A percentile compares a stretch with the other conserved stretches of the same genome.
Conservation (phyloP, 2,113 vertebrate species). For the Sakesphorus luctuosus region DNA sequence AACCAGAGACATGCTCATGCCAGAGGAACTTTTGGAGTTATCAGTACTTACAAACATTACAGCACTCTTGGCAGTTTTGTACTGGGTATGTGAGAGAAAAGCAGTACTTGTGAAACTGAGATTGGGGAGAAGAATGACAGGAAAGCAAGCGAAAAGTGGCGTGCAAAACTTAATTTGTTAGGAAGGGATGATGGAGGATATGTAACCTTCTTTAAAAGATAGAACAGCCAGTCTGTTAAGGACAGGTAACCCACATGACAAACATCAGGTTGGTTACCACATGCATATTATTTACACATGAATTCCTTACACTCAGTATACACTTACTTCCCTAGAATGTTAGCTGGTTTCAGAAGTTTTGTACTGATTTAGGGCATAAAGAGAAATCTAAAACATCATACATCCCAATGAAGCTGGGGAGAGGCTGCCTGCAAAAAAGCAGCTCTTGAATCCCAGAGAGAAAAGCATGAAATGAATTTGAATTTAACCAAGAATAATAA, state of each 20-base stretch:
- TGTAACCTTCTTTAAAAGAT: neutral
- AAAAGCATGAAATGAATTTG: slow-evolving; percentile 10
- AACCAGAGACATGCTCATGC: neutral
- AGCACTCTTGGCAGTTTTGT: neutral
- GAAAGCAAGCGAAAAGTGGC: neutral
- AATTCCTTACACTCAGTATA: accelerated
- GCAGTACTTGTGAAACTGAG: neutral
- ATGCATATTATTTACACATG: neutral
- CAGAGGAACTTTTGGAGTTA: neutral
- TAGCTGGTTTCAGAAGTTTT: neutral
- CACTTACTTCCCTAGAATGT: neutral
- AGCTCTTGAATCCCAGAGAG: neutral
- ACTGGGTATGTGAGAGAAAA: neutral
- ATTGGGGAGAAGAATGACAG: neutral
- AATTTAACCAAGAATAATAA: neutral
- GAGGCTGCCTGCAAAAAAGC: neutral
- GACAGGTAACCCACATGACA: neutral
- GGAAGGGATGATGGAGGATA: neutral
- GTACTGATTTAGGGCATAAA: neutral
- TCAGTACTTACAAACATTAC: neutral
- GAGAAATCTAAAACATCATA: neutral
- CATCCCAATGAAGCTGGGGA: neutral
- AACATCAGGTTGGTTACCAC: neutral
- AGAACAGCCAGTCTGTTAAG: neutral
- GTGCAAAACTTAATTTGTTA: neutral